Evolutionary conservation across 2,113 vertebrate genomes (phyloP).

Genomic region (Cygnus buccinator): DNA sequence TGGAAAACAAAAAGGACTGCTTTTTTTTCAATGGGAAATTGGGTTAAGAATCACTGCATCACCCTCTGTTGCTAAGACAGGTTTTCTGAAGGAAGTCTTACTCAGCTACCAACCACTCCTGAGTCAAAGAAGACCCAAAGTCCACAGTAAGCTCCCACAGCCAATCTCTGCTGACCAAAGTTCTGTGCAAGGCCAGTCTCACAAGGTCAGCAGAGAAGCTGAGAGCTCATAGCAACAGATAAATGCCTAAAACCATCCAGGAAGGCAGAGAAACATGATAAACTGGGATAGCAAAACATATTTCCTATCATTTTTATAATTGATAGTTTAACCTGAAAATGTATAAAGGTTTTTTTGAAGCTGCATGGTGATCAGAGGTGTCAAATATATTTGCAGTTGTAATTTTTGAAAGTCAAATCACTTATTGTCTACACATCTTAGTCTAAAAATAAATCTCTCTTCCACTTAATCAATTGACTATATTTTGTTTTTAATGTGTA

Average conservation of each 20-base stretch:
- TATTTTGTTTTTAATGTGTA: neutral
- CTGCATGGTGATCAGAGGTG: rapidly evolving
- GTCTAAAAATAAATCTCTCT: neutral
- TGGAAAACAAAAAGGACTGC: neutral
- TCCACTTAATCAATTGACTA: neutral
- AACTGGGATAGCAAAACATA: neutral
- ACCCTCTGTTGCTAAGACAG: neutral
- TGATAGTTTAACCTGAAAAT: neutral
- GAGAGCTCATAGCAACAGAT: neutral
- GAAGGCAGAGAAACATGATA: neutral
- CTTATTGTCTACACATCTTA: neutral
- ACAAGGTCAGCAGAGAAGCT: neutral
- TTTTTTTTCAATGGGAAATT: neutral
- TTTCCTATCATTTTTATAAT: neutral
- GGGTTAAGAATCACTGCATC: neutral
- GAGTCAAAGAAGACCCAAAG: neutral
- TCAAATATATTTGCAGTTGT: neutral
- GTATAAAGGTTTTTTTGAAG: neutral
- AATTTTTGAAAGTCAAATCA: neutral
- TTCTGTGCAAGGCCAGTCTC: neutral
- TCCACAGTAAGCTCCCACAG: neutral
- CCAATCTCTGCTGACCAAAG: neutral
- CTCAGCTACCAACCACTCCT: neutral
- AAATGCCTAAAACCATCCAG: neutral
- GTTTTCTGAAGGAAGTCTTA: neutral